Evolutionary conservation across 2,113 vertebrate species (phyloP).

Genomic region (Siphamia tubifer): DNA sequence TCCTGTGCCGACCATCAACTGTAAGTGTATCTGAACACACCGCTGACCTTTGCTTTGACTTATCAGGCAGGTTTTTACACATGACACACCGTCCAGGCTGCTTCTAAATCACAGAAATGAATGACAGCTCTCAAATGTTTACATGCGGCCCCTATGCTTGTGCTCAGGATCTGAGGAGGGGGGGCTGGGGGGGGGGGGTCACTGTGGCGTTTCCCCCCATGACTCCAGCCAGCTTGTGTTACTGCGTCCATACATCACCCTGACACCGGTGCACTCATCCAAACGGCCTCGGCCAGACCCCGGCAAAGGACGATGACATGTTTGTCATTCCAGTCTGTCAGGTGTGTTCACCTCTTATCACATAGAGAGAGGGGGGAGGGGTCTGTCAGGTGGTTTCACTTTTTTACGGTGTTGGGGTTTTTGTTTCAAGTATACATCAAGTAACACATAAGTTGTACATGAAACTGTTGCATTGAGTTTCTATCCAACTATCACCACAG

Average conservation of each 20-base stretch:
- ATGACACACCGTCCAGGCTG: background rate
- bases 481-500: no score
- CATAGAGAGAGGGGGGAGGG: no score
- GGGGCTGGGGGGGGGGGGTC: no score
- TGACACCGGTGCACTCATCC: slow-evolving; percentile 74
- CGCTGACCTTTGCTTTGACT: background rate
- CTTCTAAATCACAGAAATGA: slow-evolving; percentile 64
- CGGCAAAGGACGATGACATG: slow-evolving; percentile 62
- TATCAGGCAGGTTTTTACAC: background rate
- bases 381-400: no score
- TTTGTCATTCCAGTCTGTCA: slow-evolving; percentile 63
- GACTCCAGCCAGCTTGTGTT: slow-evolving; percentile 73
- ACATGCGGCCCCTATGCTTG: slow-evolving; percentile 75
- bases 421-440: no score
- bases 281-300: slow-evolving; percentile 57
- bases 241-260: slow-evolving; percentile 80
- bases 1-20: background rate
- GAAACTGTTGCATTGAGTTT: no score
- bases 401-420: no score
- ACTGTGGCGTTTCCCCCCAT: slow-evolving; percentile 31
- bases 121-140: slow-evolving; percentile 72
- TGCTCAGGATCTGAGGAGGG: slow-evolving; percentile 51
- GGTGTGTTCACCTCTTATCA: slow-evolving; percentile 40
- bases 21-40: background rate
- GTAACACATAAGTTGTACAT: no score